Conservation (phyloP, 2,113 vertebrate species). For the Oncorhynchus gorbuscha region DNA sequence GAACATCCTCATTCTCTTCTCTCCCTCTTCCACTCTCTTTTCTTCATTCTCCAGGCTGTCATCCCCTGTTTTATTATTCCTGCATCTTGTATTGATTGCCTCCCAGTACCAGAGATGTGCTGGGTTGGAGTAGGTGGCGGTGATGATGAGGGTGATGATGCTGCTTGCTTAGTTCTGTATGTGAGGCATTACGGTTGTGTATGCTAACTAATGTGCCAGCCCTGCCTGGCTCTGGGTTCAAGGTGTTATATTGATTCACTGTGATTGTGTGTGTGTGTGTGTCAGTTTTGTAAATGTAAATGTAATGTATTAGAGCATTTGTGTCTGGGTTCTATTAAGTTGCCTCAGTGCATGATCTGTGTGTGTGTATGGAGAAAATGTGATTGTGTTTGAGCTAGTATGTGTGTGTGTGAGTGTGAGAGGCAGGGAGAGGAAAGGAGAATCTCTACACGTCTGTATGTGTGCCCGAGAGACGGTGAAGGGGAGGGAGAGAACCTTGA, state of each 20-base stretch:
- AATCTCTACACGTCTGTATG: background rate
- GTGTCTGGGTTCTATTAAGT: background rate
- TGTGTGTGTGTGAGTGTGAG: slow-evolving; percentile 11
- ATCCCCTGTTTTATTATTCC: background rate
- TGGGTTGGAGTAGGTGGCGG: slow-evolving; percentile 7
- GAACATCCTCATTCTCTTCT: slow-evolving; percentile 24
- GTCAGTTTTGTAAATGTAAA: too few relatives aligned
- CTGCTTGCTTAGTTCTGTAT: slow-evolving; percentile 17
- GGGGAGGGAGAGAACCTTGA: slow-evolving; percentile 12
- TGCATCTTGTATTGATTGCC: slow-evolving; percentile 12
- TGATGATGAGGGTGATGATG: slow-evolving; percentile 17
- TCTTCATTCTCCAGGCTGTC: background rate
- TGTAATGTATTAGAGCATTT: background rate
- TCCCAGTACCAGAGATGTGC: background rate
- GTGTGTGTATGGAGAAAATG: background rate
- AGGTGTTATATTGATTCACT: background rate
- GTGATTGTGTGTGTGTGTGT: background rate
- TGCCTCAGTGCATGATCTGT: slow-evolving; percentile 6
- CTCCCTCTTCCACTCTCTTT: background rate
- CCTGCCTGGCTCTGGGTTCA: background rate
- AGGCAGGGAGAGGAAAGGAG: background rate
- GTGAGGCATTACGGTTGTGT: background rate
- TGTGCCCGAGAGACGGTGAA: background rate
- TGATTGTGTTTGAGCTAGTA: slow-evolving; percentile 9
- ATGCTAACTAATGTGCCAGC: background rate